phyloP scores from a whole-genome alignment of 2,888 invertebrate genomes.

The Cheilosia soror region DNA sequence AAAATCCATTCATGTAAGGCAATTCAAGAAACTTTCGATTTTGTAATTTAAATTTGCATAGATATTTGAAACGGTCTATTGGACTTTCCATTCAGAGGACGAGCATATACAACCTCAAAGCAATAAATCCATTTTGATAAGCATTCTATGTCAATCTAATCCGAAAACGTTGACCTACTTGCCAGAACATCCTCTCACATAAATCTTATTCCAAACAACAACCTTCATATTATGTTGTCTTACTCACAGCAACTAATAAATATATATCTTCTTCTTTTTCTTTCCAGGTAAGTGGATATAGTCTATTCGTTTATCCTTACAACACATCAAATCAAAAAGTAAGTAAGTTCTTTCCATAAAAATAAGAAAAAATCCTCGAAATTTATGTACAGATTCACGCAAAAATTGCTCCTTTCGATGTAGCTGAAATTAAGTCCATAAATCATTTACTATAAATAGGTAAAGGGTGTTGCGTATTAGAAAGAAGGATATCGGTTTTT shows the following conservation, averaged over 20 bases:
- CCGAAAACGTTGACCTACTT: slow-evolving; percentile 48
- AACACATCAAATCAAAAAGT: slow-evolving; percentile 34
- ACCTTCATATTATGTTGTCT: too few species aligned
- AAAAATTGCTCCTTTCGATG: slow-evolving; percentile 48
- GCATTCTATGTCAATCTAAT: slow-evolving; percentile 22
- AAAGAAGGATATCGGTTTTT: slow-evolving; percentile 38
- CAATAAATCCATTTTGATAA: slow-evolving; percentile 42
- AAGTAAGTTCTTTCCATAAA: slow-evolving; percentile 23
- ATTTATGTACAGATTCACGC: slow-evolving; percentile 55
- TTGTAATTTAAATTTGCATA: neutral
- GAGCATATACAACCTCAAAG: too few species aligned
- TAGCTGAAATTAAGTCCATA: slow-evolving; percentile 47
- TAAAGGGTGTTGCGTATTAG: neutral
- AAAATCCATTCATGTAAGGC: neutral
- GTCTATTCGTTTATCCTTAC: slow-evolving; percentile 28
- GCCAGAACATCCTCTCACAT: neutral
- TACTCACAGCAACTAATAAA: slow-evolving; percentile 43
- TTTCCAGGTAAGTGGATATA: slow-evolving; percentile 60
- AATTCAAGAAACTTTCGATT: neutral
- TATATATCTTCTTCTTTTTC: neutral
- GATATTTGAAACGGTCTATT: neutral
- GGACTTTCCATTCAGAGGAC: too few species aligned
- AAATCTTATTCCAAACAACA: slow-evolving; percentile 20
- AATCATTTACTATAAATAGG: slow-evolving; percentile 70
- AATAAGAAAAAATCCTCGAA: slow-evolving; percentile 28